Base-by-base conservation (phyloP, 2,888 invertebrate genomes). In the Emesis furor region DNA sequence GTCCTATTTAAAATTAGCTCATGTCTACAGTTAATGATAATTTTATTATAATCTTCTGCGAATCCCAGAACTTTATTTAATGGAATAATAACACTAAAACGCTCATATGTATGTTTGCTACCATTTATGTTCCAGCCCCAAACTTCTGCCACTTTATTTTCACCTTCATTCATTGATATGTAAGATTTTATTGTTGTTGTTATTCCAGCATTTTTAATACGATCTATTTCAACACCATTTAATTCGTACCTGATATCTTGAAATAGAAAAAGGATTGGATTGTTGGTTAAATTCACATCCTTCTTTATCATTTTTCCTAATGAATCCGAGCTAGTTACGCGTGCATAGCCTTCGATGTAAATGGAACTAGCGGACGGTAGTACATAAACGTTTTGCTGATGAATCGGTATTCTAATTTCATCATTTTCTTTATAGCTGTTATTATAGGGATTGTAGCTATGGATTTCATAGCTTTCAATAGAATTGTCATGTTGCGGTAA, bases 11-110 rank as follows among this genome's bases (percentile, higher is more conserved):
- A 79, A 59, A 93, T 89, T 55, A 93, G 83, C 86, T 94, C 93
- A 91, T 94, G 93, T 89, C 92, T 92, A 78, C 90, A 90, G 85
- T 94, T 94, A 1, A 94, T 84, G 76, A 93, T 87, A 73, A 94
- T 91, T 89, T 92, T 92, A 51, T 90, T 90, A 81, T 92, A 94
- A 85, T 94, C 86, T 74, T 89, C 88, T 10, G 87, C 86, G 83
- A 86, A 86, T 0, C 86, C 86, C 65, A 89, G 39, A 55, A 89
- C 17, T 37, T 67, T 65, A 39, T 39, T 39, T 10, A 39, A 39
- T 8, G 39, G 39, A 65, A 62, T 76, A 35, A 82, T 5, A 72
- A 73, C 76, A 74, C 79, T 75, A 72, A 92, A 92, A 65, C 89
- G 79, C 10, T 90, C 91, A 39, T 81, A 39, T 39, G 55, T 75